A percentile compares a stretch with the other conserved stretches of the same genome.
These are phyloP conservation scores for Steinernema khuongi DNA, from an alignment of 1,140 invertebrate genomes.

Conservation along the genomic window DNA sequence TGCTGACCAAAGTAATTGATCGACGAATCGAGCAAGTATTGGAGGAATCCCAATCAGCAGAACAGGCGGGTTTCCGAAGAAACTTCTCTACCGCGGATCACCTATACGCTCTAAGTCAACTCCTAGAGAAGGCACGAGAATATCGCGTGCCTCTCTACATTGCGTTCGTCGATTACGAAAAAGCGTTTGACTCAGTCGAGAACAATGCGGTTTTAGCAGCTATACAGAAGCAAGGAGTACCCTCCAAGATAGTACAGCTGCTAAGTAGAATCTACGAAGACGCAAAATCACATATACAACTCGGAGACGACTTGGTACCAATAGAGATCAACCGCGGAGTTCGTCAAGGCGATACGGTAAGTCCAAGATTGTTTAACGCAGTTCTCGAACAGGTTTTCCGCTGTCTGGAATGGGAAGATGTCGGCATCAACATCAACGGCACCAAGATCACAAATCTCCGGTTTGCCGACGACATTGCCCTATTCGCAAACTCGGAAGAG, in stretches of 20 bases:
- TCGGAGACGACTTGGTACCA: neutral
- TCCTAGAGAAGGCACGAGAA: neutral
- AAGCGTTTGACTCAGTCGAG: slow-evolving; percentile 33
- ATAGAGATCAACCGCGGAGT: slow-evolving; percentile 23
- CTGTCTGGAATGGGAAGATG: slow-evolving; percentile 20
- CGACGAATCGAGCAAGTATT: slow-evolving; percentile 15
- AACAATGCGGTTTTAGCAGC: slow-evolving; percentile 19
- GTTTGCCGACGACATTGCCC: slow-evolving; percentile 21
- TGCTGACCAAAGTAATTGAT: slow-evolving; percentile 26
- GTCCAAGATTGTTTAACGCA: slow-evolving; percentile 26
- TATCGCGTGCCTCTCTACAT: slow-evolving; percentile 15
- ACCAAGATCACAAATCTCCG: neutral
- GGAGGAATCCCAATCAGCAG: slow-evolving; percentile 20
- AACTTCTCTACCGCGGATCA: slow-evolving; percentile 35
- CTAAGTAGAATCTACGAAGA: slow-evolving; percentile 21
- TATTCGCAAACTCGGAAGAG: neutral
- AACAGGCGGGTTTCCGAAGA: slow-evolving; percentile 37
- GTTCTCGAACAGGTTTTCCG: neutral
- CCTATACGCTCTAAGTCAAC: slow-evolving; percentile 21
- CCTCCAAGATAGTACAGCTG: neutral
- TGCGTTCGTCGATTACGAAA: slow-evolving; percentile 33
- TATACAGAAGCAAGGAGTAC: slow-evolving; percentile 20
- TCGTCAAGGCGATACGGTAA: slow-evolving; percentile 33
- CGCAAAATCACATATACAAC: neutral
- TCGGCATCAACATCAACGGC: slow-evolving; percentile 22